Conservation (phyloP, 2,797 vertebrate species). For the Hipposideros larvatus region DNA sequence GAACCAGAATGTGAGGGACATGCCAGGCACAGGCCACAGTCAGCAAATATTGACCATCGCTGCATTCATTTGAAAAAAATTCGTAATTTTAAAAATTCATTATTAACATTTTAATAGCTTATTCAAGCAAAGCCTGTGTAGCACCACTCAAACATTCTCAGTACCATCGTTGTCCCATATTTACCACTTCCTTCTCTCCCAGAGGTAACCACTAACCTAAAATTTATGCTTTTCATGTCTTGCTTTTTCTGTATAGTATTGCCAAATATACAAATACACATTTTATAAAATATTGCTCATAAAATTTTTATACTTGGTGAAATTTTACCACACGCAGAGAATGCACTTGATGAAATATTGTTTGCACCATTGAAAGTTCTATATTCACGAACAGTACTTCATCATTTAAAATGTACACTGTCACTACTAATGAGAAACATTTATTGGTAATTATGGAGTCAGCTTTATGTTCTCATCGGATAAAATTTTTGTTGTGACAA, state of each 20-base stretch:
- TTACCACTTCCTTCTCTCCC: neutral
- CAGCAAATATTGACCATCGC: neutral
- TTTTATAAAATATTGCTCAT: slow-evolving; percentile 64
- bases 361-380: neutral
- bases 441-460: slow-evolving; percentile 39
- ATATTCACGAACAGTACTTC: slow-evolving; percentile 51
- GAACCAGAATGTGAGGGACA: neutral
- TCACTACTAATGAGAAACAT: slow-evolving; percentile 56
- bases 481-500: slow-evolving; percentile 64
- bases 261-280: slow-evolving; percentile 53
- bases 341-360: slow-evolving; percentile 66
- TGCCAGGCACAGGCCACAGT: neutral
- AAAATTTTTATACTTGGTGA: slow-evolving; percentile 65
- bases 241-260: slow-evolving; percentile 49
- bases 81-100: neutral
- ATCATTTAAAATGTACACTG: slow-evolving; percentile 24
- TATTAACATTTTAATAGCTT: neutral
- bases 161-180: neutral
- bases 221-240: slow-evolving; percentile 64
- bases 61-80: neutral
- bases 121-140: neutral
- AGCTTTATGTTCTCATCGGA: slow-evolving; percentile 60
- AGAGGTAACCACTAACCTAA: slow-evolving; percentile 33
- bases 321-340: slow-evolving; percentile 62
- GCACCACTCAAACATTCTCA: neutral